A percentile compares a stretch with the other conserved stretches of the same genome.
These are phyloP conservation scores for Penelope pileata DNA, from an alignment of 2,113 vertebrate species.

Conservation along the genomic window DNA sequence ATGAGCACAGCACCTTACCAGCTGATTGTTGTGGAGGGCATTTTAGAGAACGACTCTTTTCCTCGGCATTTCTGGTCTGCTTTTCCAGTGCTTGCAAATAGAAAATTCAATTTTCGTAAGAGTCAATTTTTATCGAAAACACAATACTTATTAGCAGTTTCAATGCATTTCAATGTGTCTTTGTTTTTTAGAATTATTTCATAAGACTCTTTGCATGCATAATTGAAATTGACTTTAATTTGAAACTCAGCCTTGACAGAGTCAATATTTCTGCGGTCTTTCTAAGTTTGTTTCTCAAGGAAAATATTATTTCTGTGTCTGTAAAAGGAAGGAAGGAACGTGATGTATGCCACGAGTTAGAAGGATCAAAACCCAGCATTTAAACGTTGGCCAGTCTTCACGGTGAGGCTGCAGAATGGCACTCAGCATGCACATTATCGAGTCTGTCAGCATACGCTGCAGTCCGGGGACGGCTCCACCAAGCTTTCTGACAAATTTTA, in stretches of 20 bases:
- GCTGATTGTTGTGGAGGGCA: background rate
- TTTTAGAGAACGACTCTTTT: background rate
- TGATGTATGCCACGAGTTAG: background rate
- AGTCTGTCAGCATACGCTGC: background rate
- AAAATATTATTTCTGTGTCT: background rate
- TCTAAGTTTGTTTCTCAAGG: background rate
- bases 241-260: background rate
- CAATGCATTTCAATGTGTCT: background rate
- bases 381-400: background rate
- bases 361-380: background rate
- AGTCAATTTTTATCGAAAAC: slow-evolving; percentile 42
- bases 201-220: background rate
- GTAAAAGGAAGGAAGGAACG: background rate
- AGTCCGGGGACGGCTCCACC: background rate
- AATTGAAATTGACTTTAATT: slow-evolving; percentile 42
- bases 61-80: background rate
- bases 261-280: background rate
- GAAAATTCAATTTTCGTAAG: slow-evolving; percentile 35
- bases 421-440: rapidly evolving
- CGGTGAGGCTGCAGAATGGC: background rate
- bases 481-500: background rate
- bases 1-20: background rate
- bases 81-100: background rate
- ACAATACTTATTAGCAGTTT: slow-evolving; percentile 24
- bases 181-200: slow-evolving; percentile 27